These are phyloP conservation scores for Polymixis lichenea DNA, from an alignment of 2,888 invertebrate genomes.

Conservation along the genomic window DNA sequence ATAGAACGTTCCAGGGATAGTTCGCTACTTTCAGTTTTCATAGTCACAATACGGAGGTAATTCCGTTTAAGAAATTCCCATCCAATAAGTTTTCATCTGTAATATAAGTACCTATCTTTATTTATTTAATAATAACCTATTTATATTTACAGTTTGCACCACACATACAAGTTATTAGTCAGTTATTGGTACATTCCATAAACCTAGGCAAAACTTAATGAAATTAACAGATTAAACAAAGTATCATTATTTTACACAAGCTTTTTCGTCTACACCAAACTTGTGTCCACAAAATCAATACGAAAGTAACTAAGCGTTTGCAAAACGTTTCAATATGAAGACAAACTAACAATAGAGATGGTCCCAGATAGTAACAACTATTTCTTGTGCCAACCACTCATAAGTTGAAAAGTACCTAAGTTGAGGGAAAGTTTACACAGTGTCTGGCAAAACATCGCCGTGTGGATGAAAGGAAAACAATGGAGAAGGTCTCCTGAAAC, in stretches of 20 bases:
- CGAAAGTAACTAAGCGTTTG: constrained; percentile 14
- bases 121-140: not conserved
- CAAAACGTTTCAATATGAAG: constrained; percentile 26
- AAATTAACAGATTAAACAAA: not conserved
- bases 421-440: constrained; percentile 23
- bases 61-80: not conserved
- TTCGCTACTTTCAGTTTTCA: not conserved
- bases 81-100: not conserved
- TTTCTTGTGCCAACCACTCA: constrained; percentile 29
- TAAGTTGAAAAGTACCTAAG: constrained; percentile 25
- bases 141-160: not conserved
- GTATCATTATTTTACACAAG: not conserved
- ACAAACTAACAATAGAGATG: constrained; percentile 15
- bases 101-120: too few relatives aligned
- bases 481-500: constrained; percentile 11
- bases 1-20: not conserved
- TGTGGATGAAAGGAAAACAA: constrained; percentile 38
- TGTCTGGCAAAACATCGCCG: constrained; percentile 13
- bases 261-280: not conserved
- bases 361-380: constrained; percentile 17
- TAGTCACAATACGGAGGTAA: not conserved
- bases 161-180: not conserved
- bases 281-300: constrained; percentile 1
- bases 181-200: too few relatives aligned
- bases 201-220: not conserved